Conservation (phyloP, 2,113 vertebrate genomes). For the Alexandromys fortis region DNA sequence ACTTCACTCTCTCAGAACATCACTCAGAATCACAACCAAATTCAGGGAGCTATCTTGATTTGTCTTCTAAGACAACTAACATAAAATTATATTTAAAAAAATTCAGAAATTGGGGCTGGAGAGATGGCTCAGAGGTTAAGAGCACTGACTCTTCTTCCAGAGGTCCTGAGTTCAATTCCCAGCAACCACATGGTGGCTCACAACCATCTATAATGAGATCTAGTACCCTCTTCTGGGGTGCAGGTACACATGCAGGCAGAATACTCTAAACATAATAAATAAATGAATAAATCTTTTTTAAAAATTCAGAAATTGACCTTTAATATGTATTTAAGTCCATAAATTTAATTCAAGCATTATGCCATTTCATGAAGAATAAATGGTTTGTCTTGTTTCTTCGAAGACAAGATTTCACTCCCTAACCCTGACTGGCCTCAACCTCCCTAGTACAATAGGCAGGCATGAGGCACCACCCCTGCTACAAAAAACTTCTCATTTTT, state of each 20-base stretch:
- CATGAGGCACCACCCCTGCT: neutral
- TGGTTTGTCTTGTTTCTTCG: neutral
- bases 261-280: too few species aligned
- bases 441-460: neutral
- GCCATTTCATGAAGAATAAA: neutral
- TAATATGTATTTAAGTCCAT: neutral
- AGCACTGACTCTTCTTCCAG: too few species aligned
- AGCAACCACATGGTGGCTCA: too few species aligned
- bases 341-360: slow-evolving; percentile 42
- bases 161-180: too few species aligned
- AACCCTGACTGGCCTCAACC: neutral
- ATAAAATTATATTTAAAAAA: neutral
- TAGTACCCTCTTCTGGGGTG: too few species aligned
- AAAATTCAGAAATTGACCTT: slow-evolving; percentile 15
- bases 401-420: neutral
- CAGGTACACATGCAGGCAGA: too few species aligned
- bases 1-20: neutral
- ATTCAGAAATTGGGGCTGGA: neutral
- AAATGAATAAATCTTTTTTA: too few species aligned
- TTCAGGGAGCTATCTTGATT: neutral
- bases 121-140: too few species aligned
- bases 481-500: neutral
- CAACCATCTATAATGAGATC: too few species aligned
- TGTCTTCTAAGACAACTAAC: neutral
- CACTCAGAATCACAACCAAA: neutral